These are phyloP conservation scores for Enteromius paludinosus DNA, from an alignment of 2,797 vertebrate genomes.

Conservation along the genomic window DNA sequence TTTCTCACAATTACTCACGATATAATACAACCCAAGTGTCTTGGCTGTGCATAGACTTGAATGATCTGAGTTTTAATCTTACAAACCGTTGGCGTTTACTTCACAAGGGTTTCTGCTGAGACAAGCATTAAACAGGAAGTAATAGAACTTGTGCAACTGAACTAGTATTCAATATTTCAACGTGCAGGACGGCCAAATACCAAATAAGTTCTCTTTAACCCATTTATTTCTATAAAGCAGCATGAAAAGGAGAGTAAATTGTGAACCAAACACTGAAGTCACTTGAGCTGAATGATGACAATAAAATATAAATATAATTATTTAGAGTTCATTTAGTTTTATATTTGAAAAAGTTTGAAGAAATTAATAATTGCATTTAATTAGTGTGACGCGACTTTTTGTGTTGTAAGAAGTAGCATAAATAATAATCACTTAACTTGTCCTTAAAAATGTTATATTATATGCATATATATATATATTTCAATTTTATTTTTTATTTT, in stretches of 20 bases:
- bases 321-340: background rate
- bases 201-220: background rate
- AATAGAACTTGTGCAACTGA: conserved; percentile 29
- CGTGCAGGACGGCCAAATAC: background rate
- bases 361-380: background rate
- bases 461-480: too few relatives aligned
- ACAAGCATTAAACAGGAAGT: conserved; percentile 47
- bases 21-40: background rate
- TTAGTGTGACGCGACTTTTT: background rate
- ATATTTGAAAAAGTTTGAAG: background rate
- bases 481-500: conserved; percentile 5
- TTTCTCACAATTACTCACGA: background rate
- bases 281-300: background rate
- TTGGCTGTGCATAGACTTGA: background rate
- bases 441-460: too few relatives aligned
- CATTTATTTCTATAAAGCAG: background rate
- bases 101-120: conserved; percentile 3
- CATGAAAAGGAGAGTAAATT: background rate
- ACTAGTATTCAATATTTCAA: conserved; percentile 26
- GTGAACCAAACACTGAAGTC: background rate
- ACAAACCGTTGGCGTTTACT: background rate
- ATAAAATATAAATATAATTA: too few relatives aligned
- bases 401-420: background rate
- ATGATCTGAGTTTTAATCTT: background rate
- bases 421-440: background rate